Conservation (phyloP, 2,797 vertebrate species). For the Sebastes iracundus region DNA sequence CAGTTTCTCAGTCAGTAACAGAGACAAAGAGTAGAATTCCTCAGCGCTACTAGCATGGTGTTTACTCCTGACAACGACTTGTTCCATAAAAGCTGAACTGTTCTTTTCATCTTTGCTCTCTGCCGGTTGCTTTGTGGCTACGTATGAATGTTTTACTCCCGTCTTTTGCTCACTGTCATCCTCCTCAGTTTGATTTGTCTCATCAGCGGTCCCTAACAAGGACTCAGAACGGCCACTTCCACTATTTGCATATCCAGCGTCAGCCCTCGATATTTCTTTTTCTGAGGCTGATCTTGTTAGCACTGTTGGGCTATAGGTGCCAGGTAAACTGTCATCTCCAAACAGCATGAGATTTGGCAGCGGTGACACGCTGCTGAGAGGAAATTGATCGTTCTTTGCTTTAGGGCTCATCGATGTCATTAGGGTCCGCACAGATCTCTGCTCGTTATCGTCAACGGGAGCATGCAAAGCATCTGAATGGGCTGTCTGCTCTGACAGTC, state of each 20-base stretch:
- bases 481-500: slow-evolving; percentile 37
- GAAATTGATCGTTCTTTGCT: slow-evolving; percentile 53
- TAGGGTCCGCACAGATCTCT: slow-evolving; percentile 35
- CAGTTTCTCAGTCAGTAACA: slow-evolving; percentile 3
- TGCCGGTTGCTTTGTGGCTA: not conserved
- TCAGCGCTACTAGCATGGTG: not conserved
- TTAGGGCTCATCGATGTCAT: slow-evolving; percentile 51
- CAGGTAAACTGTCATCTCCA: slow-evolving; percentile 58
- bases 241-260: slow-evolving; percentile 23
- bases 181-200: slow-evolving; percentile 14
- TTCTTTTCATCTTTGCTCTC: slow-evolving; percentile 10
- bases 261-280: not conserved
- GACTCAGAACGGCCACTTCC: not conserved
- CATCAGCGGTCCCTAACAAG: slow-evolving; percentile 21
- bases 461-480: slow-evolving; percentile 43
- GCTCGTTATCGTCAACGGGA: slow-evolving; percentile 59
- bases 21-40: slow-evolving; percentile 3
- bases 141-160: slow-evolving; percentile 16
- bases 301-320: slow-evolving; percentile 10
- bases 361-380: slow-evolving; percentile 40
- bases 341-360: slow-evolving; percentile 34
- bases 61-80: not conserved
- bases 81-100: not conserved
- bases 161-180: not conserved
- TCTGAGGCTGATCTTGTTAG: slow-evolving; percentile 39